Percentiles rank a stretch among this genome's conserved stretches.
Evolutionary conservation across 2,797 vertebrate species (phyloP).

Genomic region (Ptychadena robeensis): DNA sequence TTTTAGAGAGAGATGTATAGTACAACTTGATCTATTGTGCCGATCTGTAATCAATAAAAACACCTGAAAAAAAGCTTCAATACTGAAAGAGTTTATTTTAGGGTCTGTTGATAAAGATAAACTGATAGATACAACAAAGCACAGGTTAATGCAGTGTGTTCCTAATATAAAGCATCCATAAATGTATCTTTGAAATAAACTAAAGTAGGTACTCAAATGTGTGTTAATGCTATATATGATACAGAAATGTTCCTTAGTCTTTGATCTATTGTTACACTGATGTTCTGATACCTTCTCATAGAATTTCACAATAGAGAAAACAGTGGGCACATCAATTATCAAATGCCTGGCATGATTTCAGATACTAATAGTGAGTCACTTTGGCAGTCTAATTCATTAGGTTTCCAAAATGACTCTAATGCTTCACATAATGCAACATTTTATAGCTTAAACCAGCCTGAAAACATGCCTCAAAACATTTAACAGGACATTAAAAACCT

Average conservation of each 20-base stretch:
- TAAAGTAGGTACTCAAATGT: too few relatives aligned
- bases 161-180: too few relatives aligned
- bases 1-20: too few relatives aligned
- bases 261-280: not conserved
- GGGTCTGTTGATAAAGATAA: too few relatives aligned
- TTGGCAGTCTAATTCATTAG: slow-evolving; percentile 33
- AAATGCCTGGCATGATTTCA: slow-evolving; percentile 34
- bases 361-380: slow-evolving; percentile 16
- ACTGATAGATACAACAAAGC: too few relatives aligned
- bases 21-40: too few relatives aligned
- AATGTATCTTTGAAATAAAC: too few relatives aligned
- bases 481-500: slow-evolving; percentile 42
- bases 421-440: slow-evolving; percentile 34
- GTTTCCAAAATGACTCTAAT: slow-evolving; percentile 28
- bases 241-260: not conserved
- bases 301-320: not conserved
- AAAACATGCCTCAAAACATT: slow-evolving; percentile 44
- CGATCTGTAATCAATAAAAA: too few relatives aligned
- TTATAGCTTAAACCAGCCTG: slow-evolving; percentile 31
- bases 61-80: too few relatives aligned
- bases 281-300: not conserved
- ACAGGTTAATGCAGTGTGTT: too few relatives aligned
- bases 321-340: slow-evolving; percentile 10
- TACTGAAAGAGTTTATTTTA: too few relatives aligned
- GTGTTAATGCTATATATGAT: too few relatives aligned